Evolutionary conservation across 2,113 vertebrate species (phyloP), one percentile per base, ranked within the genome.

Genomic region (Elgaria multicarinata): DNA sequence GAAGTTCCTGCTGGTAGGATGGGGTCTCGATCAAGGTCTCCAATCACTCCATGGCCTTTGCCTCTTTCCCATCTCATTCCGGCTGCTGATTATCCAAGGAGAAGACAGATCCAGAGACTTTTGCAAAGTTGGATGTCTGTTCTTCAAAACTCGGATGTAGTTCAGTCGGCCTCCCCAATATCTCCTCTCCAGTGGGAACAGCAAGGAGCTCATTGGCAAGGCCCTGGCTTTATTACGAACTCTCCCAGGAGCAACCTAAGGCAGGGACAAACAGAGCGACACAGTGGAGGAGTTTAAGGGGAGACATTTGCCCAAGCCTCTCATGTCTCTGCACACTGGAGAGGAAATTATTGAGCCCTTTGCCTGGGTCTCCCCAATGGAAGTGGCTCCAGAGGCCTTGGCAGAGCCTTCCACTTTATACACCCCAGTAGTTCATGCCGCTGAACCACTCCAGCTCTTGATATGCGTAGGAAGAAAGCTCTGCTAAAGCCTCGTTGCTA

Each of bases 1-100:
- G 4, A 67, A 74, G 72, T 42, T 0, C 0, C 0, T 78, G 58
- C 0, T 5, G 78, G 89, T 50, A 85, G 84, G 89, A 79, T 0
- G 36, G n/a, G 55, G 85, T 42, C 46, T 80, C 91, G 91, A 92
- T 93, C 91, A 90, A 95, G 93, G 88, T 84, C 85, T 90, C 92
- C 58, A 85, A 85, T 84, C 0, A 0, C 0, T 8, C 79, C 0
- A 26, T 72, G 9, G 76, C 83, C 83, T 31, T 64, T 75, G 81
- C 42, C 31, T 89, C 7, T 76, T 0, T 74, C 24, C n/a, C 18
- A 24, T 0, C 0, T 1, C 0, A 26, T 44, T 0, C 90, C 93
- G 69, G 91, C 90, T 92, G 93, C 46, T 95, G 94, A 93, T 31
- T 1, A 0, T 93, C 50, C 78, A 93, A 6, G 87, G 88, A 91